Evolutionary conservation across 2,888 invertebrate genomes (phyloP).

Genomic region (Meta bourneti): DNA sequence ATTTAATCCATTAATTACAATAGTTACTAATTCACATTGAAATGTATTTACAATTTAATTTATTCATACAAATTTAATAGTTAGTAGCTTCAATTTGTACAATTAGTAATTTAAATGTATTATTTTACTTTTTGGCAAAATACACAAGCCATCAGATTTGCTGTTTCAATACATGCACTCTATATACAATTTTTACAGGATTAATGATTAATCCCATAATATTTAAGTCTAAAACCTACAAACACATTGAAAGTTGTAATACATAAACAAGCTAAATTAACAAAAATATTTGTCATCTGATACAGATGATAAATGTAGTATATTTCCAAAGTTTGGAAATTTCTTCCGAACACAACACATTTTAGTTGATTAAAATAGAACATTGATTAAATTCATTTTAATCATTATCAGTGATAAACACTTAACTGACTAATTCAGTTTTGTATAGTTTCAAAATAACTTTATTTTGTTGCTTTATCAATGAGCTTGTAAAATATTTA

Average conservation of each 20-base stretch:
- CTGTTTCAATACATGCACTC: neutral
- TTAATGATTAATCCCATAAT: neutral
- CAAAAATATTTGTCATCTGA: slow-evolving; percentile 60
- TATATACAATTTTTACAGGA: neutral
- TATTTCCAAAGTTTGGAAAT: slow-evolving; percentile 7
- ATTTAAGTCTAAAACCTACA: slow-evolving; percentile 23
- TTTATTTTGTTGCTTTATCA: too few species aligned
- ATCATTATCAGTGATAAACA: neutral
- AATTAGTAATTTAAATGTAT: too few species aligned
- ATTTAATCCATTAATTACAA: too few species aligned
- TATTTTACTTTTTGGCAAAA: too few species aligned
- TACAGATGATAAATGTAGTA: slow-evolving; percentile 56
- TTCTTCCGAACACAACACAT: neutral
- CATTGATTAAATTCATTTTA: neutral
- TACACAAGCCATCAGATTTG: too few species aligned
- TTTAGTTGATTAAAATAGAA: neutral
- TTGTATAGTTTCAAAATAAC: too few species aligned
- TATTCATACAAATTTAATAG: too few species aligned
- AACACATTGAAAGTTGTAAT: slow-evolving; percentile 21
- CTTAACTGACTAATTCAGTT: neutral
- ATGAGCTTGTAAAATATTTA: too few species aligned
- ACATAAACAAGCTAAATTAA: slow-evolving; percentile 18
- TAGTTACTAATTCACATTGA: too few species aligned
- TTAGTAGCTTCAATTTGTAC: too few species aligned
- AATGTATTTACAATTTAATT: too few species aligned